phyloP scores from a whole-genome alignment of 2,113 vertebrate species.

The Cyprinus carpio region DNA sequence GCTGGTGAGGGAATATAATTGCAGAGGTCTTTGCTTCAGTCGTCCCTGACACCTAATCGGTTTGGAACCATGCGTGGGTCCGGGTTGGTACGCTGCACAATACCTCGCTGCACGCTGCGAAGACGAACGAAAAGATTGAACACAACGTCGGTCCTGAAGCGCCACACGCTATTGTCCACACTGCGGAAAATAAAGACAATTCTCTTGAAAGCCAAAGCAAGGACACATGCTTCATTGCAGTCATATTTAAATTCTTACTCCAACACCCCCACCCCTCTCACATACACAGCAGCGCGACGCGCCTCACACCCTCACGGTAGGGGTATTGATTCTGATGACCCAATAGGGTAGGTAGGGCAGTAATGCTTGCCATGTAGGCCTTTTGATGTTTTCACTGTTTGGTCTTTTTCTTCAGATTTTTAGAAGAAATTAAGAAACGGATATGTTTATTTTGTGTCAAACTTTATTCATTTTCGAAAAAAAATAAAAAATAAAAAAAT shows the following conservation, averaged over 20 bases:
- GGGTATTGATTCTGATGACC: background rate
- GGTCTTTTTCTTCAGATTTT: background rate
- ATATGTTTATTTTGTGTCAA: too few species aligned
- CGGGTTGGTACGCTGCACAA: constrained; percentile 39
- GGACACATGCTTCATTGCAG: constrained; percentile 46
- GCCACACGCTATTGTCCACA: constrained; percentile 48
- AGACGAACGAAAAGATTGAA: constrained; percentile 51
- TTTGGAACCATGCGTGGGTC: constrained; percentile 51
- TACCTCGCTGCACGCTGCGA: constrained; percentile 30
- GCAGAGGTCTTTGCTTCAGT: constrained; percentile 50
- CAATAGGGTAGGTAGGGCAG: too few species aligned
- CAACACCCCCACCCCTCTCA: too few species aligned
- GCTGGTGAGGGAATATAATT: constrained; percentile 52
- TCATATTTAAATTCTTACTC: constrained; percentile 30
- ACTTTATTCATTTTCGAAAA: too few species aligned
- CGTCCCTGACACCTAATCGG: constrained; percentile 48
- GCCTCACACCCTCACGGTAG: background rate
- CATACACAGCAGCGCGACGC: too few species aligned
- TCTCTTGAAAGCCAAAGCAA: constrained; percentile 49
- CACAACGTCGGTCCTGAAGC: constrained; percentile 43
- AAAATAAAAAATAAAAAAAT: too few species aligned
- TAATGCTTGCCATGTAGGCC: background rate
- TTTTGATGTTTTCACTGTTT: background rate
- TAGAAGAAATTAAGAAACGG: background rate
- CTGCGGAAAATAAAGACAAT: constrained; percentile 59